Conservation (phyloP, 2,113 vertebrate genomes). For the Centropristis striata region DNA sequence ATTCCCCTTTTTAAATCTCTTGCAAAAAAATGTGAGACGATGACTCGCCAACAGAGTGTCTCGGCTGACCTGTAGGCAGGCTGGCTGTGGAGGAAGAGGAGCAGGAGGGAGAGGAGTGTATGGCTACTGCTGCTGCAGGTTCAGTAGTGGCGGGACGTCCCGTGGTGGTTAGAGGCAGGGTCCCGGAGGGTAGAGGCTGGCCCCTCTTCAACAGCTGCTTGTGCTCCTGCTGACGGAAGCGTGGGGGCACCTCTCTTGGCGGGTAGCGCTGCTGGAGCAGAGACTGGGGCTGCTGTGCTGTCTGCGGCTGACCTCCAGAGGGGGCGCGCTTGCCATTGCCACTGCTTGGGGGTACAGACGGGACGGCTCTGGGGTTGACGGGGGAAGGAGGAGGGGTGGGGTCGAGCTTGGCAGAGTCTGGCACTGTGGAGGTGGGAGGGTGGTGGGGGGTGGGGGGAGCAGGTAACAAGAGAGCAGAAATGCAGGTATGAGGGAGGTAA, state of each 20-base stretch:
- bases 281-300: slow-evolving; percentile 77
- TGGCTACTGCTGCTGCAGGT: slow-evolving; percentile 62
- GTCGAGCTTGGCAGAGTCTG: slow-evolving; percentile 95
- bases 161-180: slow-evolving; percentile 83
- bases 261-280: slow-evolving; percentile 92
- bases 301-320: slow-evolving; percentile 75
- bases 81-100: slow-evolving; percentile 69
- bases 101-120: slow-evolving; percentile 64
- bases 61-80: slow-evolving; percentile 80
- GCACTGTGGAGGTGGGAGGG: slow-evolving; percentile 85
- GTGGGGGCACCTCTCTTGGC: slow-evolving; percentile 96
- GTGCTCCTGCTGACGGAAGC: slow-evolving; percentile 99
- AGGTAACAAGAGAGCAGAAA: slow-evolving; percentile 56
- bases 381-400: slow-evolving; percentile 93
- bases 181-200: slow-evolving; percentile 92
- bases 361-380: slow-evolving; percentile 89
- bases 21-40: neutral
- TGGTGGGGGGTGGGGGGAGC: neutral
- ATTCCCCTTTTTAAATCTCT: neutral
- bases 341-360: slow-evolving; percentile 90
- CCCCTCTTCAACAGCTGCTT: slow-evolving; percentile 99
- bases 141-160: slow-evolving; percentile 73
- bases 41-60: slow-evolving; percentile 26
- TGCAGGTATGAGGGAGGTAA: slow-evolving; percentile 41
- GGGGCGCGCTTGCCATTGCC: slow-evolving; percentile 95